Evolutionary conservation across 2,113 vertebrate genomes (phyloP).

Genomic region (Sinocyclocheilus maitianheensis): DNA sequence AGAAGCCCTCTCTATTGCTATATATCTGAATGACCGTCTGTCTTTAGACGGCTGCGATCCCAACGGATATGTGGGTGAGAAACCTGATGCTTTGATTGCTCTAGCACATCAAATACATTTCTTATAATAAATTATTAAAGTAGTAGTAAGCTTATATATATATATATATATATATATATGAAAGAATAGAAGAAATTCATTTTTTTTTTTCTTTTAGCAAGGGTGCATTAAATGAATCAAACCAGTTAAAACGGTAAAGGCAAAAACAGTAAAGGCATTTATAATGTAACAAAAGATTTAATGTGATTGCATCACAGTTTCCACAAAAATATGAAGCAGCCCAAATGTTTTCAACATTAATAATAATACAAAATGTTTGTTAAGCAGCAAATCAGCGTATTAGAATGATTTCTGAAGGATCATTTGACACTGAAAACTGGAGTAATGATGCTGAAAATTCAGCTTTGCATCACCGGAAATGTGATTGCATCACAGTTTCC

Average conservation of each 20-base stretch:
- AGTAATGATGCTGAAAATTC: not conserved
- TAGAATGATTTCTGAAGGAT: not conserved
- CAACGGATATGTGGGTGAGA: constrained; percentile 82
- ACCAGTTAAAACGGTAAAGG: not conserved
- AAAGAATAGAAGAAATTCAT: not conserved
- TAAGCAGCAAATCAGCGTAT: not conserved
- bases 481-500: too few relatives aligned
- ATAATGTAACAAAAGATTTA: not conserved
- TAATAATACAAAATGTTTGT: not conserved
- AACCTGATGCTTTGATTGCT: not conserved
- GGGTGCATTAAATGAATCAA: not conserved
- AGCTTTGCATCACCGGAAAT: not conserved
- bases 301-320: too few relatives aligned
- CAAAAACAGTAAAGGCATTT: not conserved
- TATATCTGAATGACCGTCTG: constrained; percentile 85
- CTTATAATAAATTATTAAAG: not conserved
- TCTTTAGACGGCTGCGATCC: constrained; percentile 83
- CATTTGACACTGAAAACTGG: not conserved
- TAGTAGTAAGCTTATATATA: not conserved
- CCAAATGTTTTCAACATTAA: not conserved
- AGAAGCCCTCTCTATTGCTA: constrained; percentile 81
- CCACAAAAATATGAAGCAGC: not conserved
- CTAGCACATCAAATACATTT: not conserved
- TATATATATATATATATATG: too few relatives aligned
- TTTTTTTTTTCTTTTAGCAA: not conserved